Evolutionary conservation across 2,797 vertebrate species (phyloP).

Genomic region (Syndactyla subalaris): DNA sequence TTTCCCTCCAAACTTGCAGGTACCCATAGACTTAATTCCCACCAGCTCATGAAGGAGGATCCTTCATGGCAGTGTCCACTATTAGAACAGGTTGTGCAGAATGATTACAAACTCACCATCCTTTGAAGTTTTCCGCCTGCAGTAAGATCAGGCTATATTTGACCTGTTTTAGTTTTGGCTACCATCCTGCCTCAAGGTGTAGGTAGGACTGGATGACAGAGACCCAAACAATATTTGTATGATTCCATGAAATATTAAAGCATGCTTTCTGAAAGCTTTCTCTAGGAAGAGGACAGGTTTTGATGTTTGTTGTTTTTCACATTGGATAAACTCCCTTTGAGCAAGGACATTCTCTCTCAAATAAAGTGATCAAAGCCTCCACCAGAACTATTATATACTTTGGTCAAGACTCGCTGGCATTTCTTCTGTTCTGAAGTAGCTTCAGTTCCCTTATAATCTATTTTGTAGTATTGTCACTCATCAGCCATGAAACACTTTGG

Average conservation of each 20-base stretch:
- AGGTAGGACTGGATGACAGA: background rate
- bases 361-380: background rate
- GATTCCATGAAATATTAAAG: background rate
- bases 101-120: rapidly evolving
- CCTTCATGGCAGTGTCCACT: background rate
- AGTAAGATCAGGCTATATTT: background rate
- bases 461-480: background rate
- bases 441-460: background rate
- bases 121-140: background rate
- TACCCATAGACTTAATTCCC: rapidly evolving
- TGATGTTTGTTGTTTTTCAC: rapidly evolving
- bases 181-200: rapidly evolving
- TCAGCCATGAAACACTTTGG: background rate
- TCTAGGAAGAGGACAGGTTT: background rate
- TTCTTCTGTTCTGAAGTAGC: background rate
- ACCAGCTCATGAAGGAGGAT: background rate
- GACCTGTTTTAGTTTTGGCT: background rate
- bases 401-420: background rate
- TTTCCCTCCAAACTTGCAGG: background rate
- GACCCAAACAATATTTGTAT: background rate
- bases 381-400: background rate
- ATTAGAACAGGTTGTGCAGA: background rate
- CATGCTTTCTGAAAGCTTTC: background rate
- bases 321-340: background rate
- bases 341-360: background rate